Percentiles rank a stretch among this genome's conserved stretches.
phyloP scores from a whole-genome alignment of 1,140 invertebrate genomes.

The Zaprionus lachaisei region DNA sequence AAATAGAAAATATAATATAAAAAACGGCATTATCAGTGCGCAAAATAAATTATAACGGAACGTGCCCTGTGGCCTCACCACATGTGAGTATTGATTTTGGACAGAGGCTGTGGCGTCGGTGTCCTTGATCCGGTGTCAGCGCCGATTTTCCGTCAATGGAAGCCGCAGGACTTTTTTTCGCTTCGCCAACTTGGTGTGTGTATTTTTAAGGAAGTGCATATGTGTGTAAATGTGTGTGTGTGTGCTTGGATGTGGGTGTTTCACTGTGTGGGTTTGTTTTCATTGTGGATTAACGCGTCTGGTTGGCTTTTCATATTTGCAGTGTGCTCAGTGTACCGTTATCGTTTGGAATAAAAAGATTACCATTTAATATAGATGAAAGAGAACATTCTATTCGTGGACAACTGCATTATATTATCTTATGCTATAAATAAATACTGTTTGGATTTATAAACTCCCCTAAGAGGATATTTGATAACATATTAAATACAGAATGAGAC shows the following conservation, averaged over 20 bases:
- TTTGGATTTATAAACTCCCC: background rate
- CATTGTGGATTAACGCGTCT: slow-evolving; percentile 37
- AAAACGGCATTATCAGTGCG: slow-evolving; percentile 17
- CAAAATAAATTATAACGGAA: slow-evolving; percentile 26
- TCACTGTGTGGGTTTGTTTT: slow-evolving; percentile 32
- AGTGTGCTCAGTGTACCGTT: slow-evolving; percentile 13
- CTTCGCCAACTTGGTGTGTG: slow-evolving; percentile 29
- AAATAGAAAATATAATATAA: slow-evolving; percentile 10
- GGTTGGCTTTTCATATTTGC: slow-evolving; percentile 22
- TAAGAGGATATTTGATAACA: background rate
- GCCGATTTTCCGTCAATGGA: slow-evolving; percentile 69
- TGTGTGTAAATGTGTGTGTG: slow-evolving; percentile 8
- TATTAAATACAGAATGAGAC: background rate
- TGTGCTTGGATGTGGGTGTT: slow-evolving; percentile 11
- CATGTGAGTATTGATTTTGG: slow-evolving; percentile 75
- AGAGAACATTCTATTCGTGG: background rate
- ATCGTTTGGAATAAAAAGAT: background rate
- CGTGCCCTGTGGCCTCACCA: slow-evolving; percentile 14
- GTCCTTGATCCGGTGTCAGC: slow-evolving; percentile 77
- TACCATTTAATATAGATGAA: background rate
- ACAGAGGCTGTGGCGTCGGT: slow-evolving; percentile 42
- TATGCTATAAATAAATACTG: background rate
- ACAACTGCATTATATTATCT: background rate
- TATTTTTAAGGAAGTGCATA: slow-evolving; percentile 33
- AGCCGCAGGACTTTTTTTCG: slow-evolving; percentile 39